Evolutionary conservation across 2,797 vertebrate genomes (phyloP).

Genomic region (Mormyrops boulengeri): DNA sequence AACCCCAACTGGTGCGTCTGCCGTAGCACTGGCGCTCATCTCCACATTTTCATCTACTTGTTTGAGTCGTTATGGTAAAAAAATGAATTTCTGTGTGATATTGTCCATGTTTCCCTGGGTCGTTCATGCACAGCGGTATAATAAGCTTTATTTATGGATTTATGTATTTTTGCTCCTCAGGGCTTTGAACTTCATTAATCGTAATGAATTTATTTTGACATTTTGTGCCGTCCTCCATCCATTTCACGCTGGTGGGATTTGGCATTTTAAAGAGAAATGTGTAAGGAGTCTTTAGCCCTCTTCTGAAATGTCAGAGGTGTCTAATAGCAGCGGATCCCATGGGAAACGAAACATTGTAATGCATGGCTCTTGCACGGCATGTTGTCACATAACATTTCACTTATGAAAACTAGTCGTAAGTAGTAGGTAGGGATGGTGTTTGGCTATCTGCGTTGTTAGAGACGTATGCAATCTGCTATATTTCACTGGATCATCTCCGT

Average conservation of each 20-base stretch:
- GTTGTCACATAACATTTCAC: not conserved
- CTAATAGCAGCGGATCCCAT: not conserved
- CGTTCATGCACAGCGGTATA: not conserved
- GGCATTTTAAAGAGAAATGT: constrained; percentile 8
- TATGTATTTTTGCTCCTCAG: not conserved
- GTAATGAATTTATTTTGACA: constrained; percentile 15
- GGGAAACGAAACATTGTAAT: not conserved
- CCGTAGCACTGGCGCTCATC: not conserved
- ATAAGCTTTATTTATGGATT: not conserved
- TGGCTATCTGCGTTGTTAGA: not conserved
- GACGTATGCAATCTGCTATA: not conserved
- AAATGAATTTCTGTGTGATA: not conserved
- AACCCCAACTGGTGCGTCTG: constrained; percentile 51
- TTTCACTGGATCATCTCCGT: not conserved
- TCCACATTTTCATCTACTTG: not conserved
- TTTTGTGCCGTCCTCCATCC: not conserved
- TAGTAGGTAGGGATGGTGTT: not conserved
- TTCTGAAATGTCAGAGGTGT: not conserved
- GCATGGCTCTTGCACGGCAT: not conserved
- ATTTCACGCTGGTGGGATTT: not conserved
- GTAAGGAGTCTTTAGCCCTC: not conserved
- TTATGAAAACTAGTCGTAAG: not conserved
- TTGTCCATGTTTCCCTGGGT: not conserved
- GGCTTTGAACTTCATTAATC: constrained; percentile 11
- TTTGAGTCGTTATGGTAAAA: not conserved